A percentile compares a stretch with the other conserved stretches of the same genome.
Conservation (phyloP, 2,797 vertebrate species). For the Etheostoma nigrum region DNA sequence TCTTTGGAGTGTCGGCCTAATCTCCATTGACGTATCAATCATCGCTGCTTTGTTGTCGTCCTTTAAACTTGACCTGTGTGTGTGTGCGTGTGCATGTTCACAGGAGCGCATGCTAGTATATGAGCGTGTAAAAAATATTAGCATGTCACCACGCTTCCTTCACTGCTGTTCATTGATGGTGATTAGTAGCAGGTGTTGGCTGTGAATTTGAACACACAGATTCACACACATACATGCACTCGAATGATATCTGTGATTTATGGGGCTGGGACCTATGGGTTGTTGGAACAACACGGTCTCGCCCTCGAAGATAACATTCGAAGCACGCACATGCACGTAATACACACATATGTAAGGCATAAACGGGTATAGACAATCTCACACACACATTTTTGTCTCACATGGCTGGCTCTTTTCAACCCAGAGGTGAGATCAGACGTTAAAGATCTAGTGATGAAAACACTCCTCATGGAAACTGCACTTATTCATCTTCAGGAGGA, state of each 20-base stretch:
- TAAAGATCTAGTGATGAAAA: conserved; percentile 71
- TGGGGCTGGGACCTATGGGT: conserved; percentile 66
- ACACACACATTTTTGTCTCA: conserved; percentile 66
- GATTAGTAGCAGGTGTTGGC: conserved; percentile 87
- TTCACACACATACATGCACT: conserved; percentile 27
- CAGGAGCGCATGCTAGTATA: conserved; percentile 4
- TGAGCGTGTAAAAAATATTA: conserved; percentile 78
- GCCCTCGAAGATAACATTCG: conserved; percentile 72
- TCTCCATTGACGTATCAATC: conserved; percentile 70
- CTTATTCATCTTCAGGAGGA: conserved; percentile 60
- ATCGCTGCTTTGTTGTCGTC: conserved; percentile 56
- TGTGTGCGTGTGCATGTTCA: conserved; percentile 8
- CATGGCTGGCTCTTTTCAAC: conserved; percentile 58
- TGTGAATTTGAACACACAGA: conserved; percentile 48
- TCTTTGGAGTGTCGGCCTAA: conserved; percentile 58
- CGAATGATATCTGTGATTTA: conserved; percentile 81
- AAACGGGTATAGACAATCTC: conserved; percentile 23
- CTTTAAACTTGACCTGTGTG: conserved; percentile 50
- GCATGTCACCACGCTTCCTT: conserved; percentile 74
- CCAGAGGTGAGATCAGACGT: conserved; percentile 75
- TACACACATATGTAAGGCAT: conserved; percentile 25
- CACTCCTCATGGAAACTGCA: conserved; percentile 57
- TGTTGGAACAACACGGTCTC: conserved; percentile 77
- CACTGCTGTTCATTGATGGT: conserved; percentile 71
- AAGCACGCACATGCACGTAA: conserved; percentile 53